phyloP scores from a whole-genome alignment of 2,113 vertebrate genomes.

The Corythaeola cristata region DNA sequence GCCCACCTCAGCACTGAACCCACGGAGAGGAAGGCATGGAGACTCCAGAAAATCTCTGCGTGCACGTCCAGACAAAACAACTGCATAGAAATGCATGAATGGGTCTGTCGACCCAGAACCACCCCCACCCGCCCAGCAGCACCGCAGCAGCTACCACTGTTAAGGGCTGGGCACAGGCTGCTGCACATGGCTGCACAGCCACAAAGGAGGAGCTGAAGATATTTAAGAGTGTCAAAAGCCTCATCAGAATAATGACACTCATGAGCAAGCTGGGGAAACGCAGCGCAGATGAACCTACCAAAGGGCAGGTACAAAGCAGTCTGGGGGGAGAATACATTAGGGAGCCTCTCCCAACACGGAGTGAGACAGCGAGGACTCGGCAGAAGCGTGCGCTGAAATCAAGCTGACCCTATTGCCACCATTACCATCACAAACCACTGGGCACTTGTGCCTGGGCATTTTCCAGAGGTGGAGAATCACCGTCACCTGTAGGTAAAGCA shows the following conservation, averaged over 20 bases:
- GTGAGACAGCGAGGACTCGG: neutral
- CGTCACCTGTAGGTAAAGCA: too few relatives aligned
- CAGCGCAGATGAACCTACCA: neutral
- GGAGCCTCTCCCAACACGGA: too few relatives aligned
- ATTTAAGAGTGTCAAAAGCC: neutral
- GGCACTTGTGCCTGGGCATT: neutral
- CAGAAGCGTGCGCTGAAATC: neutral
- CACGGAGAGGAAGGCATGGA: fast-evolving
- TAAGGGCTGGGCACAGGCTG: neutral
- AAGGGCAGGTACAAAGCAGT: neutral
- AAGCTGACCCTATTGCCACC: neutral
- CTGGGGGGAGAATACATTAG: neutral
- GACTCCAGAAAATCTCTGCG: neutral
- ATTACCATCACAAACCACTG: neutral
- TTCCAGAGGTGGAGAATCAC: neutral
- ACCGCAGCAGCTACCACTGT: fast-evolving
- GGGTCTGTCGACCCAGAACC: neutral
- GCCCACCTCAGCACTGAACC: neutral
- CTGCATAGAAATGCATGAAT: fast-evolving
- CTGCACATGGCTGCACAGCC: neutral
- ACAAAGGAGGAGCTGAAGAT: neutral
- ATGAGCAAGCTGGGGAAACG: neutral
- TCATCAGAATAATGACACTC: neutral
- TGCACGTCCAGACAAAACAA: neutral
- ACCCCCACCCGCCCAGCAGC: neutral